Evolutionary conservation across 2,113 vertebrate species (phyloP), one percentile per base, ranked within the genome.

Genomic region (Pelusios castaneus): DNA sequence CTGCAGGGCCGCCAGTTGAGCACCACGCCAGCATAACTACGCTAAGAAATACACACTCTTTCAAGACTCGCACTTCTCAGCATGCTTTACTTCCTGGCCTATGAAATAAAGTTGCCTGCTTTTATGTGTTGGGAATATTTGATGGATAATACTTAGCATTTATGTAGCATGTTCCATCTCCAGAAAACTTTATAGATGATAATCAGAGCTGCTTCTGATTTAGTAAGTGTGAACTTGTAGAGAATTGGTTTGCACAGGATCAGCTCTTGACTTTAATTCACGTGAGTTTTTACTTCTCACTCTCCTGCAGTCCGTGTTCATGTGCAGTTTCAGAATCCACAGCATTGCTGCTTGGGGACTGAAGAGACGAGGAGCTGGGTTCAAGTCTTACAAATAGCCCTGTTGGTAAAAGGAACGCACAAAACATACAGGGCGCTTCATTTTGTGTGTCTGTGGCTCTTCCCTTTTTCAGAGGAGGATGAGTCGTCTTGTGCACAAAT

Each of bases 101-200:
- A 38, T 75, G 80, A 96, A 97, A 96, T 95, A 91, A 97, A 95
- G 51, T 87, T 94, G 17, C 22, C 70, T 96, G 78, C 12, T 60
- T 95, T 88, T 94, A 14, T 91, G 51, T 75, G 76, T 88, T 93
- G 94, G 81, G 91, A 92, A n/a, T 91, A 91, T 77, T 95, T 91
- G 3, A 92, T 96, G 90, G 89, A 10, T 94, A 22, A 89, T 90
- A 77, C 45, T 3, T 95, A 86, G 16, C 76, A 73, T 88, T 94
- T 93, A 13, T 60, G 17, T 76, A 89, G 51, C 17, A n/a, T 1
- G 29, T 81, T 85, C 60, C 0, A 0, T 87, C 17, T 16, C 14
- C 6, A 41, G 9, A 81, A 47, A 85, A 4, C 29, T 94, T 92
- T 79, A 24, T 84, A 85, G 81, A 78, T 80, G 56, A 43, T 8